Conservation (phyloP, 2,113 vertebrate species). For the Phoenicopterus ruber region DNA sequence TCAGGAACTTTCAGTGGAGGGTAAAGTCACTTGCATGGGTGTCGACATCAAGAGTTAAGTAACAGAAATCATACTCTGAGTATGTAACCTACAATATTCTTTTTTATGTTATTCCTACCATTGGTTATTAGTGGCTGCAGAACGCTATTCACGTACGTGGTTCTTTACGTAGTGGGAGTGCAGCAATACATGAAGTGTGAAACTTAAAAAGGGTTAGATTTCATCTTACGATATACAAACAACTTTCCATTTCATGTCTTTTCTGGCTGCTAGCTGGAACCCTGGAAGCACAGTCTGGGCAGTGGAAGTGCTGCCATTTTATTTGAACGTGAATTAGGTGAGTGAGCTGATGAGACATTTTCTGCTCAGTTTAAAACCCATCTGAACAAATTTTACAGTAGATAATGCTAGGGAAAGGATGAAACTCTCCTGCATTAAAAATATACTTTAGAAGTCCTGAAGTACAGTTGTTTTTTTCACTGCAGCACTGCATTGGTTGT, state of each 20-base stretch:
- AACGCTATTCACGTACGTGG: neutral
- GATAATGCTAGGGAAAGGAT: neutral
- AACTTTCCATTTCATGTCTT: neutral
- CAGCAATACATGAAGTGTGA: neutral
- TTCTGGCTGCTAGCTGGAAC: neutral
- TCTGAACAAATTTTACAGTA: neutral
- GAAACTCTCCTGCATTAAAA: neutral
- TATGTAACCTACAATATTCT: neutral
- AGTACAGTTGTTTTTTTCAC: neutral
- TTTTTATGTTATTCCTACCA: neutral
- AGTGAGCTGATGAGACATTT: neutral
- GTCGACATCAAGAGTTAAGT: neutral
- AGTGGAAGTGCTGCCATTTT: neutral
- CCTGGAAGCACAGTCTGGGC: neutral
- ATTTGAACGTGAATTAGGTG: neutral
- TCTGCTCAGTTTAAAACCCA: neutral
- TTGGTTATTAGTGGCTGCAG: neutral
- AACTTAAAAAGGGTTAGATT: neutral
- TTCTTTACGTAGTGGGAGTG: neutral
- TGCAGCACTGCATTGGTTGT: neutral
- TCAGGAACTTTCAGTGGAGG: rapidly evolving
- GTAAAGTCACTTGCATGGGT: neutral
- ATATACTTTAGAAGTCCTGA: neutral
- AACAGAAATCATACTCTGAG: neutral
- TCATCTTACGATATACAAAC: neutral